A percentile compares a stretch with the other conserved stretches of the same genome.
Conservation (phyloP, 2,113 vertebrate genomes). For the Grammomys dolichurus region DNA sequence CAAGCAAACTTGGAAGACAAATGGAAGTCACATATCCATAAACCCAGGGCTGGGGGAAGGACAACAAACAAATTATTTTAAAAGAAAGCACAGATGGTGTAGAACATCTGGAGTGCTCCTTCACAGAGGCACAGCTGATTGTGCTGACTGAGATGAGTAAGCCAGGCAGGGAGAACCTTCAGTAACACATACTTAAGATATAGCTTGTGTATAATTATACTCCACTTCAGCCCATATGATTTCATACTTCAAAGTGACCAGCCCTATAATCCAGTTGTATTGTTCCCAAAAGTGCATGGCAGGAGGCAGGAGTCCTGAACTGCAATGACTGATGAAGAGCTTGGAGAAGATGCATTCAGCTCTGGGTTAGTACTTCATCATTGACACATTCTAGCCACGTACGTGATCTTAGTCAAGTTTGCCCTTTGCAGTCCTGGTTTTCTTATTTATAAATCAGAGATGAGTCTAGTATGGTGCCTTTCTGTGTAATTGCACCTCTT, state of each 20-base stretch:
- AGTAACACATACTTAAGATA: constrained; percentile 69
- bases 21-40: neutral
- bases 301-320: neutral
- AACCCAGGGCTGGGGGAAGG: neutral
- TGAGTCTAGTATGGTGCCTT: neutral
- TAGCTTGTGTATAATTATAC: constrained; percentile 76
- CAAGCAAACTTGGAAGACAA: constrained; percentile 39
- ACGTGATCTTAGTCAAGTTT: neutral
- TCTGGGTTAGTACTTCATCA: constrained; percentile 7
- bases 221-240: constrained; percentile 57
- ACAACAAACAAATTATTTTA: neutral
- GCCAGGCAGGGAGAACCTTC: constrained; percentile 37
- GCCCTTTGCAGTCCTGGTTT: neutral
- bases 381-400: neutral
- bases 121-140: constrained; percentile 42
- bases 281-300: constrained; percentile 54
- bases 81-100: neutral
- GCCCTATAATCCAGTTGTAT: constrained; percentile 70
- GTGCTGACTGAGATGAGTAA: constrained; percentile 64
- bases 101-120: constrained; percentile 44
- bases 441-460: constrained; percentile 4
- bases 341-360: neutral
- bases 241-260: constrained; percentile 73
- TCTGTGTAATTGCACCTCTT: neutral
- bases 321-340: neutral